These are phyloP conservation scores for Neoseiulus cucumeris DNA, from an alignment of 1,140 invertebrate species.

Conservation along the genomic window DNA sequence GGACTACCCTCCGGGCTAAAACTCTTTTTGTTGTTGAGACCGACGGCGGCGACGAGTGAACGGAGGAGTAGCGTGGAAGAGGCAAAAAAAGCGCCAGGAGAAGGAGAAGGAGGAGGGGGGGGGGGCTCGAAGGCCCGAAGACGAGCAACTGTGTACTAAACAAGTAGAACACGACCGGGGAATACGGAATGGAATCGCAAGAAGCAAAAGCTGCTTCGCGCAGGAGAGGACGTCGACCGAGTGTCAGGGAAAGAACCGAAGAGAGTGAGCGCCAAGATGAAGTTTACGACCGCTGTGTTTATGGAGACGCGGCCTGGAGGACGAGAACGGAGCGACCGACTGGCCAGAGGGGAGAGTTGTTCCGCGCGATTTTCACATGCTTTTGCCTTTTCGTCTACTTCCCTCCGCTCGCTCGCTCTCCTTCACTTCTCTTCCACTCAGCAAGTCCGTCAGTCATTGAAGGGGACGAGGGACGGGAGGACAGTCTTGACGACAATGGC, in stretches of 20 bases:
- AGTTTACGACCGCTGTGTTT: conserved; percentile 2
- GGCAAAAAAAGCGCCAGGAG: not conserved
- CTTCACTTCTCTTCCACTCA: too few relatives aligned
- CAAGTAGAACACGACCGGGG: conserved; percentile 8
- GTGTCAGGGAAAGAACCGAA: not conserved
- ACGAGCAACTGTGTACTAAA: conserved; percentile 10
- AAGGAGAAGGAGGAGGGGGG: not conserved
- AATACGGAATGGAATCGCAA: conserved; percentile 5
- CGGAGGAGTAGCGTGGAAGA: not conserved
- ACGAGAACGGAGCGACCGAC: too few relatives aligned
- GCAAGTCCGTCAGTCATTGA: too few relatives aligned
- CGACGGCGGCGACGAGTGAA: not conserved
- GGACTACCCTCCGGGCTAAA: not conserved
- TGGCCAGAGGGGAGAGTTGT: too few relatives aligned
- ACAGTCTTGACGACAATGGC: too few relatives aligned
- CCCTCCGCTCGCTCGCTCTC: too few relatives aligned
- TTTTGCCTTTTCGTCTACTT: too few relatives aligned
- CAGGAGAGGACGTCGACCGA: not conserved
- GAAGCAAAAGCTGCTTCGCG: too few relatives aligned
- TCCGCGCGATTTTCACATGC: too few relatives aligned
- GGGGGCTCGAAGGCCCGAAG: not conserved
- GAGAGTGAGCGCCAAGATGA: not conserved
- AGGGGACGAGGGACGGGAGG: too few relatives aligned
- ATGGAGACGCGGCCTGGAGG: too few relatives aligned
- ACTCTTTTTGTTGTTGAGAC: conserved; percentile 3